These are phyloP conservation scores for Lepidurus packardi DNA, from an alignment of 1,140 invertebrate genomes.

Conservation along the genomic window DNA sequence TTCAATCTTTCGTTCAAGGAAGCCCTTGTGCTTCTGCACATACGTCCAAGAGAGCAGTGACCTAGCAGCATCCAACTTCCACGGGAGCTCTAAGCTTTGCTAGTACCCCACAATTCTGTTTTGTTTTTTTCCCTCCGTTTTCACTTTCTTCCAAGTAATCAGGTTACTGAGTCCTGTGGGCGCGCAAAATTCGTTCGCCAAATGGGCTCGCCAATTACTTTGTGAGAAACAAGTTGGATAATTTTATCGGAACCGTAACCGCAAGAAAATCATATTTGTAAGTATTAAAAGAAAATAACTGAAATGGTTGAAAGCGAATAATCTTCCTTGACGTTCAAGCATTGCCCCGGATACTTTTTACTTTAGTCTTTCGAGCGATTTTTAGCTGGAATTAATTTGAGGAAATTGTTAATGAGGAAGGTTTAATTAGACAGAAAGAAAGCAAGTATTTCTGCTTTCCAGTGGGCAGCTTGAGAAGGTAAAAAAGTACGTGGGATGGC, in stretches of 20 bases:
- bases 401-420: no score
- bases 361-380: no score
- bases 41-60: conserved; percentile 14
- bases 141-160: neutral
- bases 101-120: neutral
- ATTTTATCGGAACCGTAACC: neutral
- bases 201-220: neutral
- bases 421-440: neutral
- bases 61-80: conserved; percentile 14
- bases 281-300: neutral
- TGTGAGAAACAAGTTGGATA: neutral
- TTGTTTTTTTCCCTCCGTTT: neutral
- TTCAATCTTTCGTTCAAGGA: neutral
- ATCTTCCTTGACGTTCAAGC: no score
- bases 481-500: neutral
- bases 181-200: neutral
- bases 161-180: neutral
- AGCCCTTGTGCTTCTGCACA: neutral
- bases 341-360: no score
- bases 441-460: neutral
- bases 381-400: no score
- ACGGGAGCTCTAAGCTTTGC: neutral
- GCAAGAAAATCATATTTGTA: neutral
- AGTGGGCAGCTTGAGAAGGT: neutral
- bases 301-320: no score